A percentile compares a stretch with the other conserved stretches of the same genome.
phyloP scores from a whole-genome alignment of 2,888 invertebrate genomes.

The Neoaliturus tenellus region DNA sequence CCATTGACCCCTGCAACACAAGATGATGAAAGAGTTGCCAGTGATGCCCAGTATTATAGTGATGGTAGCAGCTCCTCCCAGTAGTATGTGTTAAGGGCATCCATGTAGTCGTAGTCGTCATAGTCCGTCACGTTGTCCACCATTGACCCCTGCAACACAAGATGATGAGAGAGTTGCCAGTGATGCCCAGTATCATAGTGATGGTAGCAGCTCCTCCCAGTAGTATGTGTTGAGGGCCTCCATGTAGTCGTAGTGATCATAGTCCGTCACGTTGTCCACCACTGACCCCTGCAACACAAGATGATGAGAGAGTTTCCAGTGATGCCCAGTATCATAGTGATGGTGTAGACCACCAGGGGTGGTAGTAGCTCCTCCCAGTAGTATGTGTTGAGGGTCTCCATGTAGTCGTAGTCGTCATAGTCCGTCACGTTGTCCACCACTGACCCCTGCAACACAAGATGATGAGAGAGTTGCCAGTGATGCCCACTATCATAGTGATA shows the following conservation, averaged over 20 bases:
- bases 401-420: background rate
- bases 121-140: background rate
- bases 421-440: background rate
- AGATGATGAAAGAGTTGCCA: background rate
- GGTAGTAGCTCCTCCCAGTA: background rate
- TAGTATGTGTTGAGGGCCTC: no score
- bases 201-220: no score
- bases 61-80: background rate
- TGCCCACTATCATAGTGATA: conserved; percentile 78
- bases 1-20: background rate
- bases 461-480: conserved; percentile 77
- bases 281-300: no score
- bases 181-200: no score
- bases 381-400: background rate
- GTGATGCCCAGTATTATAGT: background rate
- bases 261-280: no score
- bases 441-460: conserved; percentile 63
- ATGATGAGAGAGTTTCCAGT: background rate
- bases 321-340: background rate
- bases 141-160: background rate
- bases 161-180: conserved; percentile 77
- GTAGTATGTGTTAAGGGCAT: background rate
- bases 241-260: no score
- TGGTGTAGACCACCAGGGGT: background rate
- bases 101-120: background rate